Percentiles rank a stretch among this genome's conserved stretches.
These are phyloP conservation scores for Peromyscus nudipes DNA, from an alignment of 2,797 vertebrate genomes.

Conservation along the genomic window DNA sequence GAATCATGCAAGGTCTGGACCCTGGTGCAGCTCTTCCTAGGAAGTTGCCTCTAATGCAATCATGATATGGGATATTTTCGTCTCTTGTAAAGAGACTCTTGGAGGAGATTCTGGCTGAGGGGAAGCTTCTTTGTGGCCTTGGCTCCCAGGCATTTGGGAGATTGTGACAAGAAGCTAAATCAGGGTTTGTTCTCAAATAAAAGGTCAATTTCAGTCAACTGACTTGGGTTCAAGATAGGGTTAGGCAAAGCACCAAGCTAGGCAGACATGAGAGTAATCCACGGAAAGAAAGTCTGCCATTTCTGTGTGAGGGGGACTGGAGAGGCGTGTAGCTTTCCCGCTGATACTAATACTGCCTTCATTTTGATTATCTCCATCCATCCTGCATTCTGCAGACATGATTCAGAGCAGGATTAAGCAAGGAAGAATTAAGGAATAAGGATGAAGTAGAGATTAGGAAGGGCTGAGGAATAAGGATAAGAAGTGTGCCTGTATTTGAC, in stretches of 20 bases:
- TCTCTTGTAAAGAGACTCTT: constrained; percentile 14
- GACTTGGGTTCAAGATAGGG: not conserved
- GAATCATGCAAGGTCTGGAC: not conserved
- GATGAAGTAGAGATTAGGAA: not conserved
- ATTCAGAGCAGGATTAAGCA: constrained; percentile 26
- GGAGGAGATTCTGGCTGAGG: not conserved
- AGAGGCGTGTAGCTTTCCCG: not conserved
- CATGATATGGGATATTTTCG: not conserved
- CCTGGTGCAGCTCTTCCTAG: not conserved
- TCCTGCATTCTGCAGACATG: not conserved
- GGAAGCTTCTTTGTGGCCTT: not conserved
- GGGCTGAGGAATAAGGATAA: not conserved
- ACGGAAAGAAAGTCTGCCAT: not conserved
- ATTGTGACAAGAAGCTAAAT: not conserved
- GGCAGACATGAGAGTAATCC: not conserved
- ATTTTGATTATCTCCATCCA: not conserved
- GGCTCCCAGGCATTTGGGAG: not conserved
- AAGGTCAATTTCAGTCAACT: constrained; percentile 25
- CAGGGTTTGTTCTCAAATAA: constrained; percentile 19
- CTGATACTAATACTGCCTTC: not conserved
- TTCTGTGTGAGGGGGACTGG: not conserved
- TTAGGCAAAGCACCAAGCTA: not conserved
- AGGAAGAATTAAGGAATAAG: not conserved
- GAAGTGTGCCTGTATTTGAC: not conserved
- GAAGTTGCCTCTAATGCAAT: not conserved